These are phyloP conservation scores for Bursaphelenchus okinawaensis DNA, from an alignment of 2,888 invertebrate genomes.

Conservation along the genomic window DNA sequence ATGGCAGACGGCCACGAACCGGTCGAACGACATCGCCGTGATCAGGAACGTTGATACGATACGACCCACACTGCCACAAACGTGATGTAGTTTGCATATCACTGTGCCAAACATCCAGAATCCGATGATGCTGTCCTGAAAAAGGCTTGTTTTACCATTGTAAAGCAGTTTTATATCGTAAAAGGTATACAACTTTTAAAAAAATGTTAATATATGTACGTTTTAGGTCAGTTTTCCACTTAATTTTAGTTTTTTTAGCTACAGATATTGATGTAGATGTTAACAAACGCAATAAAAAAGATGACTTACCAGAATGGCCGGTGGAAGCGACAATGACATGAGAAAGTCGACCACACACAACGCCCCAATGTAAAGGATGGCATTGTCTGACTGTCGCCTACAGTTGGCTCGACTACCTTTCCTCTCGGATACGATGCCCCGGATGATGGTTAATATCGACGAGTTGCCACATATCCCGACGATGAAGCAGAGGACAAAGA, in stretches of 20 bases:
- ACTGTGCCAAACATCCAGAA: slow-evolving; percentile 55
- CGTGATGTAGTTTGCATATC: slow-evolving; percentile 36
- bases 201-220: background rate
- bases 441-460: slow-evolving; percentile 48
- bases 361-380: slow-evolving; percentile 51
- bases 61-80: slow-evolving; percentile 37
- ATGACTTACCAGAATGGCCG: slow-evolving; percentile 44
- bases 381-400: slow-evolving; percentile 35
- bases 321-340: slow-evolving; percentile 51
- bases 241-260: background rate
- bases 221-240: background rate
- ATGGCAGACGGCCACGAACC: slow-evolving; percentile 53
- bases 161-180: background rate
- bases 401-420: slow-evolving; percentile 14
- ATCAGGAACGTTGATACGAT: slow-evolving; percentile 54
- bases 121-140: slow-evolving; percentile 52
- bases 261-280: background rate
- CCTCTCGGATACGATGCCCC: slow-evolving; percentile 43
- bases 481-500: slow-evolving; percentile 50
- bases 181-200: background rate
- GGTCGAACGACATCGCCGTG: slow-evolving; percentile 54
- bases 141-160: background rate
- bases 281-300: background rate
- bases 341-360: slow-evolving; percentile 51
- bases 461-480: slow-evolving; percentile 52